Evolutionary conservation across 2,888 invertebrate genomes (phyloP), one percentile per base, ranked within the genome.

Genomic region (Euzophera pinguis): DNA sequence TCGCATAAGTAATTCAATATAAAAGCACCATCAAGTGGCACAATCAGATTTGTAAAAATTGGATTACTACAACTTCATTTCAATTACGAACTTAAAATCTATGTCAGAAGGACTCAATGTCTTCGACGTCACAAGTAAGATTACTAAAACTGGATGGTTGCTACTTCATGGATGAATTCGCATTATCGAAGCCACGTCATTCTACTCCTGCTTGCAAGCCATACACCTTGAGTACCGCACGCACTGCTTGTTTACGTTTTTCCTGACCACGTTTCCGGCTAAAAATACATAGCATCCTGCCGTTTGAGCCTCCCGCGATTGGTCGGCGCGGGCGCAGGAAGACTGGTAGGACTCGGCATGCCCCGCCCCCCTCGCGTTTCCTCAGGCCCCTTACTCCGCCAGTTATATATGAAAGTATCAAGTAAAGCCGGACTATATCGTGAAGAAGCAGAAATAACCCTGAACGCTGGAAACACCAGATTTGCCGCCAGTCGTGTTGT

Each of bases 211-310:
- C 5, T 22, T 51, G 53, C 54, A 56, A 54, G 52, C 35, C 59
- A 42, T 70, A 73, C 69, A 68, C 72, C 73, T 67, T 61, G 67
- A 64, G 65, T 68, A 73, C 68, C 66, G 72, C 73, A 75, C 76
- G 69, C 73, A 75, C 67, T 69, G 78, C 80, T 81, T 89, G 89
- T 90, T 90, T 89, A 89, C 87, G 84, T 86, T 88, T 85, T 84
- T 81, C 79, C 73, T 82, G 78, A 84, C 84, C 88, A 89, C 84
- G 88, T 81, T 87, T 81, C 75, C 73, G 66, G 76, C 89, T 90
- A 89, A 86, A 89, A 89, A 89, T 89, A 90, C 81, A 79, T 77
- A 82, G 81, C 83, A 84, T 89, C 88, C 89, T 90, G 84, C 84
- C 89, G 89, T 86, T 90, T 90, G 84, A 79, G 87, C 75, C 78